These are phyloP conservation scores for Chauna torquata DNA, from an alignment of 2,113 vertebrate species.

Conservation along the genomic window DNA sequence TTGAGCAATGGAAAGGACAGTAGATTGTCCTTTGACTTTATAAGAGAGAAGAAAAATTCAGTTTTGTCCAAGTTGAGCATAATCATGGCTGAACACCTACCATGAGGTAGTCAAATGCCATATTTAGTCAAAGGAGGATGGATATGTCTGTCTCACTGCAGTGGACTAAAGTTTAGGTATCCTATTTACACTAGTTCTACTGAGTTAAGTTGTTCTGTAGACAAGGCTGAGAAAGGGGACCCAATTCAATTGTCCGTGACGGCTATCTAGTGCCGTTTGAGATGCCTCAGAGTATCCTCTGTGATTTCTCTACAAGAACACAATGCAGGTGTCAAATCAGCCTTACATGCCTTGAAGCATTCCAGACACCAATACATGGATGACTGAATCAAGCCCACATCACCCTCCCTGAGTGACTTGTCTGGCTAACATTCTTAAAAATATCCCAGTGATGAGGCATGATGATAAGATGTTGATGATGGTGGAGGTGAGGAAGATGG, in stretches of 20 bases:
- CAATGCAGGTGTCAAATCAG: not conserved
- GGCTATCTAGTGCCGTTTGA: not conserved
- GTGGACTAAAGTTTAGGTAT: not conserved
- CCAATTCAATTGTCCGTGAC: not conserved
- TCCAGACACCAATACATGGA: rapidly evolving
- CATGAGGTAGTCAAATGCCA: not conserved
- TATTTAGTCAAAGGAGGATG: not conserved
- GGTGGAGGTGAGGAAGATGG: not conserved
- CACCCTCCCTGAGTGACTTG: not conserved
- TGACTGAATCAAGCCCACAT: not conserved
- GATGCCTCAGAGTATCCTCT: not conserved
- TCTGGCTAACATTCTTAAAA: not conserved
- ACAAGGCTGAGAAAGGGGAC: not conserved
- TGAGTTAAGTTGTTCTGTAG: not conserved
- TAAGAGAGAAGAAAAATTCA: not conserved
- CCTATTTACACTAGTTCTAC: not conserved
- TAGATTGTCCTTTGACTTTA: not conserved
- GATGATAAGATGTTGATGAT: not conserved
- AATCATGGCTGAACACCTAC: not conserved
- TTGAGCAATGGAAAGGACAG: not conserved
- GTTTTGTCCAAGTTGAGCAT: not conserved
- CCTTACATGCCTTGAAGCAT: not conserved
- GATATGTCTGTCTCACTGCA: not conserved
- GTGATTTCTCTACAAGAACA: not conserved
- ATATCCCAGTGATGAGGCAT: not conserved